These are phyloP conservation scores for Porites rus DNA, from an alignment of 92 coral and sea anemone species.

Conservation along the genomic window DNA sequence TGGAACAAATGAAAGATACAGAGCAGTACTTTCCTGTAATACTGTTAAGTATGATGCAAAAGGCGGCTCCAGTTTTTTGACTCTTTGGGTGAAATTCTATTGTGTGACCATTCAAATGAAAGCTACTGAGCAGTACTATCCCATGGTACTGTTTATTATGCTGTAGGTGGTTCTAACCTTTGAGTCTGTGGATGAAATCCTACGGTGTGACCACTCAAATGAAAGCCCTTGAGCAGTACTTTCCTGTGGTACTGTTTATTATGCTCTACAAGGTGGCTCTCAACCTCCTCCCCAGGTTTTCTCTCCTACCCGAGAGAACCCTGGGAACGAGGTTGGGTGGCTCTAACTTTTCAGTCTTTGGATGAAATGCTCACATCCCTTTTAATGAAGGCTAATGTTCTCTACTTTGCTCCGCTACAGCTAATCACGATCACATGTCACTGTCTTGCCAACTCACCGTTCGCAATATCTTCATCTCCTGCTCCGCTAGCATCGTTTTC, in stretches of 20 bases:
- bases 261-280: neutral
- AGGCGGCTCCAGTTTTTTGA: no score
- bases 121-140: neutral
- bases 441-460: constrained; percentile 23
- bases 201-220: constrained; percentile 7
- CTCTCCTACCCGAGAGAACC: no score
- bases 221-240: constrained; percentile 14
- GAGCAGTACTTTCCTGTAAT: neutral
- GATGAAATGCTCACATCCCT: neutral
- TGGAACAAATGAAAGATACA: no score
- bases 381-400: neutral
- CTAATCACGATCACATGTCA: neutral
- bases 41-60: neutral
- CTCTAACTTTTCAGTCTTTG: neutral
- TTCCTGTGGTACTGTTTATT: constrained; percentile 12
- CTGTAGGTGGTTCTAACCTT: neutral
- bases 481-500: constrained; percentile 6
- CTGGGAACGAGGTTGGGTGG: no score
- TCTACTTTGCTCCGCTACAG: neutral
- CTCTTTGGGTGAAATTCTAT: no score
- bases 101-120: neutral
- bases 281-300: no score
- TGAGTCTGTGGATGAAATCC: neutral
- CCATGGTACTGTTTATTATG: neutral
- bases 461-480: constrained; percentile 8